Base-by-base conservation (phyloP, 2,888 invertebrate genomes). In the Cordylochernes scorpioides region DNA sequence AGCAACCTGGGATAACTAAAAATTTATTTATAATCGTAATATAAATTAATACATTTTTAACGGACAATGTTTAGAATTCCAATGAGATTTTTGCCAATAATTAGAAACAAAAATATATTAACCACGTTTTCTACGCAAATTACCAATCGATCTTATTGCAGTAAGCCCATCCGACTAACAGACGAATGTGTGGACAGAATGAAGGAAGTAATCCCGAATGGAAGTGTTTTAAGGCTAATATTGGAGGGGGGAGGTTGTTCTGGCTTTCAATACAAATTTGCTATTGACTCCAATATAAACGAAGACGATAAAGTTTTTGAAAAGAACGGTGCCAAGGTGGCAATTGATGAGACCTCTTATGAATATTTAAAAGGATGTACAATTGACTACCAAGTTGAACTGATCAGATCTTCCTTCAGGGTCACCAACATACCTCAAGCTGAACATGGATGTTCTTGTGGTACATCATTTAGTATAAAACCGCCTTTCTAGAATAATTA, bases 181-280 rank as follows among this genome's bases (percentile, higher is more conserved):
- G 39, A 45, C 15, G 29, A 27, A 13, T 41, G 41, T 33, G 32
- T 39, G 5, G 15, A 39, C 24, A 36, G 42, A 30, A 27, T 47
- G 17, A 39, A 43, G 27, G 25, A 39, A 28, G 40, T 53, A 8
- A 36, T 44, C 12, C 27, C 29, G 5, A 22, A 37, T 38, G 62
- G 61, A 12, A 58, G 60, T 4, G 52, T 51, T 31, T 57, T 97
- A 32, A 65, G 97, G 39, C 59, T 97, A 1, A 64, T 68, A 25
- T 88, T 99, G 1, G 94, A 99, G 53, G 86, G 97, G 27, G 97
- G 97, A 10, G 97, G 97, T 10, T 99, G 97, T 49, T 91, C 94
- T 2, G 97, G 97, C 6, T 99, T 97, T 55, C 91, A 91, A 49
- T 99, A 99, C 51, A 86, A 86, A 58, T 91, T 99, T 51, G 68